A percentile compares a stretch with the other conserved stretches of the same genome.
phyloP scores from a whole-genome alignment of 1,140 invertebrate species.

The Drosophila santomea region DNA sequence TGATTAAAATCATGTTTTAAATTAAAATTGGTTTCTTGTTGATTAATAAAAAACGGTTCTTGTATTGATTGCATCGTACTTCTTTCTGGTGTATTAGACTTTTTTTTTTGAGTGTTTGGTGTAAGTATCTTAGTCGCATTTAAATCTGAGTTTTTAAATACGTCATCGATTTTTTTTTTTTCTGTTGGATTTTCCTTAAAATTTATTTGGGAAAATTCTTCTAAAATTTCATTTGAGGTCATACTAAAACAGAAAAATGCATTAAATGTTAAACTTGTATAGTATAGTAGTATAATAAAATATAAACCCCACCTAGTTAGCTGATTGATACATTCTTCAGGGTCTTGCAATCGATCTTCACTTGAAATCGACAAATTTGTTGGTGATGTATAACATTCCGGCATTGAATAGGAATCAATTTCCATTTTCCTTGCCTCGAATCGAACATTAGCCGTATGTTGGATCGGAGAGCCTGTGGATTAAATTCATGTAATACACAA shows the following conservation, averaged over 20 bases:
- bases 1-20: conserved; percentile 9
- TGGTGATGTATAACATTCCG: conserved; percentile 19
- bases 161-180: neutral
- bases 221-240: neutral
- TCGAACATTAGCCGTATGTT: neutral
- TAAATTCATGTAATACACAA: too few relatives aligned
- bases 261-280: neutral
- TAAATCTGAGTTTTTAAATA: neutral
- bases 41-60: conserved; percentile 40
- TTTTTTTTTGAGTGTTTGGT: neutral
- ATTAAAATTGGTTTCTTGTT: conserved; percentile 2
- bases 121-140: neutral
- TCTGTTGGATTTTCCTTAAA: neutral
- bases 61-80: neutral
- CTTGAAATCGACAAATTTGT: conserved; percentile 20
- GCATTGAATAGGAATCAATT: conserved; percentile 13
- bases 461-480: conserved; percentile 4
- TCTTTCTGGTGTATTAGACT: neutral
- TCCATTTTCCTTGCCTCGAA: conserved; percentile 10
- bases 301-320: conserved; percentile 28
- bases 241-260: conserved; percentile 1
- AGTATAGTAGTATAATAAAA: neutral
- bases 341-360: conserved; percentile 12
- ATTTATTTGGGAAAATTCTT: neutral
- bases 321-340: conserved; percentile 19